Evolutionary conservation across 2,888 invertebrate genomes (phyloP), one percentile per base, ranked within the genome.

Genomic region (Pachymerium ferrugineum): DNA sequence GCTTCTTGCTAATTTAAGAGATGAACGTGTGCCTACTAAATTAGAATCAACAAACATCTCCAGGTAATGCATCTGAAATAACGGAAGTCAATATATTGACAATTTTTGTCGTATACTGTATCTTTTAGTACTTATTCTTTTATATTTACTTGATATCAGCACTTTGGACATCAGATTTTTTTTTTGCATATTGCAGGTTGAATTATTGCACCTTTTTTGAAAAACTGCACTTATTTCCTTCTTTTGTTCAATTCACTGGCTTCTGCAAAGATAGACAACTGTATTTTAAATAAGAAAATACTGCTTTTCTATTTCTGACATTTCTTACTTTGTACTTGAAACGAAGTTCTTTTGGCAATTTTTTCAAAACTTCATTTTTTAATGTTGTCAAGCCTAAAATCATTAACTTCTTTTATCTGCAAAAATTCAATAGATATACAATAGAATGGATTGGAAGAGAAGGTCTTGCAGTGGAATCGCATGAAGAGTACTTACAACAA

Each of bases 401-500:
- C n/a, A n/a, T n/a, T n/a, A n/a, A n/a, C n/a, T n/a, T n/a, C n/a
- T n/a, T n/a, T 12, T 35, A 12, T 35, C 10, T 35, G 38, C 38
- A 35, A 35, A 1, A 16, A 14, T 33, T 75, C 79, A 79, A 4
- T 80, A 93, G 94, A 79, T 94, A 94, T 80, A 94, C 93, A 0
- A 94, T 98, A 0, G 97, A 97, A 81, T 98, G 98, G 98, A 93
- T 94, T 67, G 97, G 97, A 0, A 87, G 97, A 70, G 95, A 96
- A 81, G 97, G 97, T 31, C 85, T 98, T 31, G 95, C 96, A 79
- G 87, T 88, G 1, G 95, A 96, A 81, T 94, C 95, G 0, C 97
- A 97, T 80, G 88, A 91, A 74, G 96, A 97, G 80, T 98, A 97
- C 80, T 85, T 97, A 14, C 92, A 93, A 80, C 92, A 95, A 79